Evolutionary conservation across 1,140 invertebrate species (phyloP).

Genomic region (Sarcophaga peregrina): DNA sequence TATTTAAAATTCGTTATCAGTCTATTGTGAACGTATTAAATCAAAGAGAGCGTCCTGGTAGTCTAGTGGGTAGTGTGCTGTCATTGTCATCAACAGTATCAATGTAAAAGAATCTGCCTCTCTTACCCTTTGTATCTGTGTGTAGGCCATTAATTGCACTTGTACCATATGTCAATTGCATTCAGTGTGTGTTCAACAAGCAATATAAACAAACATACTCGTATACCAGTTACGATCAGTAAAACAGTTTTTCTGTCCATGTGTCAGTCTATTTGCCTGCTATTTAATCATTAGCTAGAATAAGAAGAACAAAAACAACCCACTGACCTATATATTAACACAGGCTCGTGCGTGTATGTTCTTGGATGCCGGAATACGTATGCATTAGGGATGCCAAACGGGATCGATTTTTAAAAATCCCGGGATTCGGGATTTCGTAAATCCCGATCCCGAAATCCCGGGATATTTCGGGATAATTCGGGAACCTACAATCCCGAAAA

Average conservation of each 20-base stretch:
- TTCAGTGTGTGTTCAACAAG: neutral
- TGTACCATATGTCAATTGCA: slow-evolving; percentile 39
- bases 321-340: neutral
- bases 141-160: slow-evolving; percentile 34
- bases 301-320: neutral
- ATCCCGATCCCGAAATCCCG: no score
- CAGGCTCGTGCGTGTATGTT: neutral
- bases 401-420: no score
- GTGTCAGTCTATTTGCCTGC: neutral
- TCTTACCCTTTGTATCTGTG: neutral
- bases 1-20: neutral
- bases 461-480: no score
- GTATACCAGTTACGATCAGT: neutral
- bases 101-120: neutral
- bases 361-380: neutral
- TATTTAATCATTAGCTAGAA: slow-evolving; percentile 31
- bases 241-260: no score
- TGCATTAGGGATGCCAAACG: no score
- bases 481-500: no score
- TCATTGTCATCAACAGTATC: slow-evolving; percentile 21
- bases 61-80: neutral
- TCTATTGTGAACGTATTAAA: neutral
- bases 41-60: neutral
- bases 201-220: neutral
- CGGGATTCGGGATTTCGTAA: no score